Evolutionary conservation across 2,888 invertebrate genomes (phyloP).

Genomic region (Masnerella sp.): DNA sequence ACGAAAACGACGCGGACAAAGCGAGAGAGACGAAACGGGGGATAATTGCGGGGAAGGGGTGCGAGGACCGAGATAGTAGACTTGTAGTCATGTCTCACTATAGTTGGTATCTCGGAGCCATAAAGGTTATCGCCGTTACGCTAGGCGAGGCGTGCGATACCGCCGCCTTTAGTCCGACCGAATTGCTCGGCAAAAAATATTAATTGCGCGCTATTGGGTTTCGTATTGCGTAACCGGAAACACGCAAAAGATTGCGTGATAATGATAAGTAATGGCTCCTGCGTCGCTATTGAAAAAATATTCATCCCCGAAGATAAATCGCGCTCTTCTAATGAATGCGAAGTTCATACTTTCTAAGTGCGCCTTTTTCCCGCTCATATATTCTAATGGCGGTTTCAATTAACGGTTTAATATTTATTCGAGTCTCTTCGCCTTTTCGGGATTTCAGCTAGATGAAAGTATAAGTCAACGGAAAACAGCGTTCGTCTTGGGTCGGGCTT

Average conservation of each 20-base stretch:
- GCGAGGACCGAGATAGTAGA: constrained; percentile 49
- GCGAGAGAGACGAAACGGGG: not conserved
- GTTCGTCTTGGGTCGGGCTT: no score
- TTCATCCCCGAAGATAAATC: not conserved
- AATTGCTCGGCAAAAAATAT: constrained; percentile 37
- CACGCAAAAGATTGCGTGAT: constrained; percentile 18
- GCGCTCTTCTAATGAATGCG: constrained; percentile 7
- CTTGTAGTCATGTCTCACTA: constrained; percentile 48
- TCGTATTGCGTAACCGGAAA: constrained; percentile 6
- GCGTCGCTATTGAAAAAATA: not conserved
- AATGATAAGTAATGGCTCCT: constrained; percentile 14
- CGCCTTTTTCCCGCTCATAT: not conserved
- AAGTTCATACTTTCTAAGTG: not conserved
- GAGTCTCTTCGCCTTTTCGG: no score
- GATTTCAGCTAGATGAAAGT: no score
- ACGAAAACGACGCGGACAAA: no score
- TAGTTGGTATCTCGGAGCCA: constrained; percentile 69
- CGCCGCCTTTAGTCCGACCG: constrained; percentile 34
- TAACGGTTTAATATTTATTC: no score
- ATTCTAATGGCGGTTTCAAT: not conserved
- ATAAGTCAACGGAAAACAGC: no score
- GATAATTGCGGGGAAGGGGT: constrained; percentile 20
- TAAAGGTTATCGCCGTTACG: constrained; percentile 74
- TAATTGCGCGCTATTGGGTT: constrained; percentile 32
- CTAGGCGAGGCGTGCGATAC: constrained; percentile 66